These are phyloP conservation scores for Aleiodes sp. DNA, from an alignment of 1,140 invertebrate genomes.

Conservation along the genomic window DNA sequence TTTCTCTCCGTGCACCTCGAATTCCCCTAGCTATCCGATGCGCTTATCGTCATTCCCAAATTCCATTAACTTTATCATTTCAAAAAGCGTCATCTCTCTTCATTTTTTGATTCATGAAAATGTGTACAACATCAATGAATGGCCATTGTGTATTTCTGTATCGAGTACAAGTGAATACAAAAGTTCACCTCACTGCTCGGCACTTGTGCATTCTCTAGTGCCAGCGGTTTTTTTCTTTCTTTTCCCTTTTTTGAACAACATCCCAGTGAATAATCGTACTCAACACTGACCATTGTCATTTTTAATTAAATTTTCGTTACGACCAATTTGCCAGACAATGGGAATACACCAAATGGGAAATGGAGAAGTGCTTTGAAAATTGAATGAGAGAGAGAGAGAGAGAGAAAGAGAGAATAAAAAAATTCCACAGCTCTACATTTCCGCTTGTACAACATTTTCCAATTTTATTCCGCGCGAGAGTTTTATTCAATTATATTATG, in stretches of 20 bases:
- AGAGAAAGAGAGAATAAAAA: not conserved
- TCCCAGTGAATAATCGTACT: slow-evolving; percentile 32
- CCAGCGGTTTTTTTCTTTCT: not conserved
- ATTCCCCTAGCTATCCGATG: too few species aligned
- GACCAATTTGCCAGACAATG: slow-evolving; percentile 41
- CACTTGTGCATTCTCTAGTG: not conserved
- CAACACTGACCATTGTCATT: slow-evolving; percentile 40
- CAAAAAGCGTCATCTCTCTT: too few species aligned
- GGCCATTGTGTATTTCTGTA: too few species aligned
- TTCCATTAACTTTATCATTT: too few species aligned
- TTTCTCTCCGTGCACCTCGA: too few species aligned
- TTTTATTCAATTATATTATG: too few species aligned
- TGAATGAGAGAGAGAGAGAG: too few species aligned
- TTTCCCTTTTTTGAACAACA: too few species aligned
- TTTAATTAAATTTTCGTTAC: slow-evolving; percentile 46
- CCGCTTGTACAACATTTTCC: not conserved
- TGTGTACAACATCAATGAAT: too few species aligned
- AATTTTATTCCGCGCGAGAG: not conserved
- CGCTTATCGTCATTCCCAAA: too few species aligned
- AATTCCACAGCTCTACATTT: not conserved
- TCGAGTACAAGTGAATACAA: too few species aligned
- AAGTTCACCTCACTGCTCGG: not conserved
- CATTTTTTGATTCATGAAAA: too few species aligned
- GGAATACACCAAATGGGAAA: not conserved
- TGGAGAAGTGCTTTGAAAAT: not conserved